These are phyloP conservation scores for Acrobasis suavella DNA, from an alignment of 2,888 invertebrate species.

Conservation along the genomic window DNA sequence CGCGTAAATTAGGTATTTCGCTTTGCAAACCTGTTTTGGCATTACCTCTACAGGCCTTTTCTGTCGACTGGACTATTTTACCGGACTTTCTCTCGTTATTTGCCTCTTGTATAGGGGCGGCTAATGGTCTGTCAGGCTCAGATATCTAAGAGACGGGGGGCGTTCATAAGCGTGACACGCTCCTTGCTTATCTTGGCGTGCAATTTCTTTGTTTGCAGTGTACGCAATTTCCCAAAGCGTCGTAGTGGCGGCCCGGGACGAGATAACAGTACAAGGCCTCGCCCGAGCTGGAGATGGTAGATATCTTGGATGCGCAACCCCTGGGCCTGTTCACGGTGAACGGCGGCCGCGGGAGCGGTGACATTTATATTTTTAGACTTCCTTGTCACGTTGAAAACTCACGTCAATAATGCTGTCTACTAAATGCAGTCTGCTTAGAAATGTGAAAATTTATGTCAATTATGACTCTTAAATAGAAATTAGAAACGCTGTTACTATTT, in stretches of 20 bases:
- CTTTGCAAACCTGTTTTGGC: neutral
- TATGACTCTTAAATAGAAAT: no score
- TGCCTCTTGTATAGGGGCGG: neutral
- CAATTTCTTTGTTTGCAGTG: slow-evolving; percentile 75
- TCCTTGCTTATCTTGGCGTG: slow-evolving; percentile 64
- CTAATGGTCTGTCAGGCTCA: slow-evolving; percentile 6
- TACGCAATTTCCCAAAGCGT: slow-evolving; percentile 73
- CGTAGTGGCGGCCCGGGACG: slow-evolving; percentile 45
- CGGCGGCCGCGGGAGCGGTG: slow-evolving; percentile 17
- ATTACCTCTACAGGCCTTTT: neutral
- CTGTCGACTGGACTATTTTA: neutral
- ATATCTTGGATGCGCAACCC: slow-evolving; percentile 55
- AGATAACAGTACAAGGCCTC: slow-evolving; percentile 63
- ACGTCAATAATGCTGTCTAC: neutral
- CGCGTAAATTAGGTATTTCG: neutral
- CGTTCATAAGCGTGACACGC: slow-evolving; percentile 57
- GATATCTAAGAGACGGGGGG: slow-evolving; percentile 25
- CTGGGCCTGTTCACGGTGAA: neutral
- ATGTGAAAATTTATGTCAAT: no score
- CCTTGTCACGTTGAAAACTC: neutral
- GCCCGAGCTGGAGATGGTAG: slow-evolving; percentile 60
- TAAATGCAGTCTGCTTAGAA: neutral
- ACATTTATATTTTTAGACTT: slow-evolving; percentile 7
- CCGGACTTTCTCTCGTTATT: neutral
- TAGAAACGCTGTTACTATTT: neutral